Evolutionary conservation across 2,888 invertebrate genomes (phyloP), one percentile per base, ranked within the genome.

Genomic region (Geotrupes spiniger): DNA sequence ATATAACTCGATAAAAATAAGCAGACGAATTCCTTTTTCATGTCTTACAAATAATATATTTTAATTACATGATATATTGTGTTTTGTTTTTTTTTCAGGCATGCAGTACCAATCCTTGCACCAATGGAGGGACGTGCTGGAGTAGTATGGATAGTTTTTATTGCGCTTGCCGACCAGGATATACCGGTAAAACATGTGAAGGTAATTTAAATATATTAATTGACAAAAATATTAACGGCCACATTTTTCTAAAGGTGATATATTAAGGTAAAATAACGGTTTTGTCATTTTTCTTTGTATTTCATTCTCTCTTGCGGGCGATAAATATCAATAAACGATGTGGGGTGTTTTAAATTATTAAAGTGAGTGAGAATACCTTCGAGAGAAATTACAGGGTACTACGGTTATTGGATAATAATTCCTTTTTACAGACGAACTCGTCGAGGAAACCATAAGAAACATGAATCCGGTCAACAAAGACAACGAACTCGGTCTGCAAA

Each of bases 121-220:
- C 82, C 37, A 85, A 87, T 66, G 87, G 87, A 25, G 87, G 87
- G 43, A 86, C 86, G 36, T 87, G 87, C 69, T 87, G 86, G 86
- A 84, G 82, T 61, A 85, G 83, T 57, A 79, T 83, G 47, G 84
- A 85, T 64, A 82, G 84, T 4, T 89, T 84, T 73, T 84, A 84
- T 68, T 92, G 92, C 70, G 83, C 85, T 43, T 92, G 92, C 65
- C 79, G 84, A 40, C 82, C 86, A 6, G 90, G 89, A 4, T 92
- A 83, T 66, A 84, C 83, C 1, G 92, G 91, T 27, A 83, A 83
- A 64, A 81, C 85, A 59, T 92, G 92, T 69, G 86, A 89, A 79
- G 85, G 85, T 85, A 71, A 71, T 66, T 64, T 42, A 41, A 36
- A 21, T 21, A 21, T 4, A 21, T 3, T 21, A 6, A 21, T 21